These are phyloP conservation scores for Orchestia grillus DNA, from an alignment of 1,140 invertebrate species.

Conservation along the genomic window DNA sequence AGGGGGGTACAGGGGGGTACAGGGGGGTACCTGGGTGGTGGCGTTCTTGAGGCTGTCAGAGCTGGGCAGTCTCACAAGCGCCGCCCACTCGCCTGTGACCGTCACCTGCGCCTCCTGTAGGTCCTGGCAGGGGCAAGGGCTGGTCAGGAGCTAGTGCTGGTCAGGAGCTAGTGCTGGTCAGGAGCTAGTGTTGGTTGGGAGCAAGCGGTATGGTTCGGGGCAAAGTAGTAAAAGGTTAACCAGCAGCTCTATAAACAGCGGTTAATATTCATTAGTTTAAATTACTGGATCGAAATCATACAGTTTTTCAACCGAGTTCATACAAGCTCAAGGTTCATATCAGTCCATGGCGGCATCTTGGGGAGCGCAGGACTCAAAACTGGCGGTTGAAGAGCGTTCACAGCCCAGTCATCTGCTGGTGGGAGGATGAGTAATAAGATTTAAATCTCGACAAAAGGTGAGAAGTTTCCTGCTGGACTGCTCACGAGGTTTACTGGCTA, in stretches of 20 bases:
- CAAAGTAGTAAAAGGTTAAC: no score
- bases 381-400: neutral
- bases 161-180: no score
- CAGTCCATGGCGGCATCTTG: no score
- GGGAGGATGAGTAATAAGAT: neutral
- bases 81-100: constrained; percentile 64
- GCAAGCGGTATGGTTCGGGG: no score
- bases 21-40: constrained; percentile 58
- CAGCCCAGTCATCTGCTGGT: neutral
- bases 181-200: no score
- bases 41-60: constrained; percentile 60
- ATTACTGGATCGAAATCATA: no score
- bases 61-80: constrained; percentile 61
- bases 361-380: neutral
- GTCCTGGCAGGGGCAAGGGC: constrained; percentile 35
- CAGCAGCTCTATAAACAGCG: no score
- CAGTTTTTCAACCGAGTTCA: no score
- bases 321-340: no score
- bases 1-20: no score
- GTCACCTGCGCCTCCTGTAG: constrained; percentile 64
- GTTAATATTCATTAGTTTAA: no score
- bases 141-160: neutral
- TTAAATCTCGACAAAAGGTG: neutral
- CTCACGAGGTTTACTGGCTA: neutral
- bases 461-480: neutral